Base-by-base conservation (phyloP, 1,140 invertebrate genomes). In the Pantala flavescens region DNA sequence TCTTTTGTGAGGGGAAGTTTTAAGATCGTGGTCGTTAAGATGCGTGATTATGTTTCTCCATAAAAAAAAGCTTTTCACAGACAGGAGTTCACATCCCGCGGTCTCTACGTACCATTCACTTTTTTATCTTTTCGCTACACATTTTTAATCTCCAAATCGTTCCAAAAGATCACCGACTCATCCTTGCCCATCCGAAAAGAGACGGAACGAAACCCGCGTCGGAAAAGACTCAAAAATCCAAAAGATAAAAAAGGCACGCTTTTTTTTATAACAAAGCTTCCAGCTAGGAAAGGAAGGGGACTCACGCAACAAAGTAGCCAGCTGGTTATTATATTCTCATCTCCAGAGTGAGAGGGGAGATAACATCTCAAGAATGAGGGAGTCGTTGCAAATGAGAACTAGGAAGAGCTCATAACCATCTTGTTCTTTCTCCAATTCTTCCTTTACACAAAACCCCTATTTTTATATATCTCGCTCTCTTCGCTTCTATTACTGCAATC, bases 291-390 rank as follows among this genome's bases (percentile, higher is more conserved):
- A 36, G 28, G 28, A 36, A 36, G 28, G 28, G 9, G 28, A 63
- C 49, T 7, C 14, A 21, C 49, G n/a, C 49, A 63, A 63, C 49
- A 12, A 63, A 21, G 49, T 63, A 63, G 49, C 49, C 49, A 63
- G 49, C 49, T 63, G 49, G 49, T 63, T 63, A 63, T 63, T 63
- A 63, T 63, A 63, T 21, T 21, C 49, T 63, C 49, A 63, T 63
- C 49, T 63, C 49, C 12, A 63, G 14, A 21, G 49, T 19, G 49
- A 63, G 49, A 63, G 49, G 49, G 49, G 49, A 63, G 49, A 63
- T 63, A 21, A 21, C n/a, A 63, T 63, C 49, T 63, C n/a, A 16
- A 63, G n/a, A 63, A 63, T 63, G 12, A 21, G 49, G 49, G 49
- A 63, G 49, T 63, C n/a, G 14, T 63, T 16, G 49, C 49, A 21